phyloP scores from a whole-genome alignment of 2,888 invertebrate genomes.

The Drosophila hamatofila region DNA sequence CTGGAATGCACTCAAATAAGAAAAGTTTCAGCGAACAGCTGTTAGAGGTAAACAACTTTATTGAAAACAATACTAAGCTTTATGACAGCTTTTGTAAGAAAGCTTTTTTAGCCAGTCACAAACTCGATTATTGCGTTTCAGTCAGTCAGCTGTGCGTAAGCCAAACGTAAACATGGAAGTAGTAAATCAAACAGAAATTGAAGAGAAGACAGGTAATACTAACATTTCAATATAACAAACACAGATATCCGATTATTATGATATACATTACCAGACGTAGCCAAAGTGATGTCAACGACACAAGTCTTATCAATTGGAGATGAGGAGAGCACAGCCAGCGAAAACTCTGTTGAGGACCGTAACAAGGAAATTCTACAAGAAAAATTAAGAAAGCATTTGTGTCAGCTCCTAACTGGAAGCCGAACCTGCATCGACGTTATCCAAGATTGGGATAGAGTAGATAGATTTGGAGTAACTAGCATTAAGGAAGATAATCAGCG shows the following conservation, averaged over 20 bases:
- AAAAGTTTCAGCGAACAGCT: background rate
- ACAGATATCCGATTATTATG: background rate
- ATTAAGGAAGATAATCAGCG: constrained; percentile 12
- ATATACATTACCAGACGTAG: background rate
- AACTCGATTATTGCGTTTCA: background rate
- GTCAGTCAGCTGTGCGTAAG: constrained; percentile 4
- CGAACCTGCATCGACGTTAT: constrained; percentile 1
- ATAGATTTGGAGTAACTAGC: constrained; percentile 9
- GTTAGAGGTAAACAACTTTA: background rate
- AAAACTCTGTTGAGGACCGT: too few species aligned
- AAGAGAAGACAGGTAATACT: constrained; percentile 5
- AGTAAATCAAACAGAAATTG: background rate
- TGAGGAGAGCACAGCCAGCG: background rate
- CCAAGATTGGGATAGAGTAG: constrained; percentile 21
- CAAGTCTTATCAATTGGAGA: constrained; percentile 30
- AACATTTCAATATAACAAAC: background rate
- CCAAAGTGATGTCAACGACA: background rate
- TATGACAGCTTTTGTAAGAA: background rate
- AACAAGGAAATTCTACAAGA: background rate
- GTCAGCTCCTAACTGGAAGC: constrained; percentile 16
- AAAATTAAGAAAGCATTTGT: constrained; percentile 12
- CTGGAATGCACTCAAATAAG: too few species aligned
- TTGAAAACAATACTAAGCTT: constrained; percentile 13
- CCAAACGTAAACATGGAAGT: constrained; percentile 14
- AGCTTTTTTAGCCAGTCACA: too few species aligned